These are phyloP conservation scores for Kradibia gibbosae DNA, from an alignment of 1,140 invertebrate species.

Conservation along the genomic window DNA sequence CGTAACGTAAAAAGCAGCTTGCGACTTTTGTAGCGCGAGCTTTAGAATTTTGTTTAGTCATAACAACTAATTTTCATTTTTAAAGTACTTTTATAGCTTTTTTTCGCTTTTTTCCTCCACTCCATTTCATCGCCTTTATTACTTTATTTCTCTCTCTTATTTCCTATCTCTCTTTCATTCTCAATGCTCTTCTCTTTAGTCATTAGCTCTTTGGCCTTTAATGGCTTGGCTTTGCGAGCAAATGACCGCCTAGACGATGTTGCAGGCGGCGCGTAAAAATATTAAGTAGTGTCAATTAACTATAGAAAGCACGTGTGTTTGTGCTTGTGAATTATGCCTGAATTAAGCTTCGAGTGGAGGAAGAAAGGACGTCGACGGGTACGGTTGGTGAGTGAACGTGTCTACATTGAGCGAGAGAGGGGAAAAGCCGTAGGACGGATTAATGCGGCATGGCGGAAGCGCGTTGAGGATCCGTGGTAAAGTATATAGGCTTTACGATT, in stretches of 20 bases:
- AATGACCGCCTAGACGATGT: neutral
- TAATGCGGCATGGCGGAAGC: neutral
- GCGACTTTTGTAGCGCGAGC: too few species aligned
- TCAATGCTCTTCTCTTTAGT: neutral
- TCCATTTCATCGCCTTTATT: too few species aligned
- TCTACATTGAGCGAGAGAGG: conserved; percentile 1
- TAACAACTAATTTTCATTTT: too few species aligned
- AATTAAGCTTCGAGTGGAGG: neutral
- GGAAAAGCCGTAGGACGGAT: neutral
- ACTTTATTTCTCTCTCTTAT: too few species aligned
- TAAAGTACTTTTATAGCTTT: too few species aligned
- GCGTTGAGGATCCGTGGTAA: neutral
- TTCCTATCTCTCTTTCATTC: neutral
- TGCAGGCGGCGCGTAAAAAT: neutral
- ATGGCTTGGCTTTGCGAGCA: neutral
- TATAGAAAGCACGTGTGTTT: neutral
- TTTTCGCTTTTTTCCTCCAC: too few species aligned
- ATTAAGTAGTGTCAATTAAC: neutral
- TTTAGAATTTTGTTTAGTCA: too few species aligned
- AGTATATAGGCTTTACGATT: conserved; percentile 20
- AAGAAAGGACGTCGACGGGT: neutral
- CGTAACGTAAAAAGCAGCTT: too few species aligned
- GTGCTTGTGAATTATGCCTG: neutral
- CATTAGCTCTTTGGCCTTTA: neutral
- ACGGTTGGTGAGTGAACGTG: too few species aligned